These are phyloP conservation scores for Tauraco erythrolophus DNA, from an alignment of 2,113 vertebrate genomes.

Conservation along the genomic window DNA sequence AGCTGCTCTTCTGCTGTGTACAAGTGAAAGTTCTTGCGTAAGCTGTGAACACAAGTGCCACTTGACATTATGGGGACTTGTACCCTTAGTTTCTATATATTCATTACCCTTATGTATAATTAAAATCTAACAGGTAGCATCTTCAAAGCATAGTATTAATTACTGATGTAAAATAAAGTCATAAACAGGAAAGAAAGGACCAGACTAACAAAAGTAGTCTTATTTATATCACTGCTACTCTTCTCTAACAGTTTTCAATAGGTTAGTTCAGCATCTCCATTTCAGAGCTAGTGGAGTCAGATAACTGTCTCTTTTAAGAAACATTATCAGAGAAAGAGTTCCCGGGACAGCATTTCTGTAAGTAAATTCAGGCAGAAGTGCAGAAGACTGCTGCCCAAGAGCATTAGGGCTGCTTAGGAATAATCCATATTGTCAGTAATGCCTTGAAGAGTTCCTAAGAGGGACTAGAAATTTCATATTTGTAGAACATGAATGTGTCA, in stretches of 20 bases:
- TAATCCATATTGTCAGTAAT: slow-evolving; percentile 10
- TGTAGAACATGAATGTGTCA: slow-evolving; percentile 4
- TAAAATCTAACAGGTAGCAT: background rate
- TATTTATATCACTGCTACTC: background rate
- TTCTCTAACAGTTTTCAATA: background rate
- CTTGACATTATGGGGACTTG: background rate
- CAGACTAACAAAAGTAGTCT: background rate
- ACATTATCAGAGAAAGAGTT: background rate
- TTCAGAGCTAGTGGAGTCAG: background rate
- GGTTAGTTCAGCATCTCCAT: background rate
- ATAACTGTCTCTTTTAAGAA: background rate
- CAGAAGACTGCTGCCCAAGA: background rate
- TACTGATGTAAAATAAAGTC: background rate
- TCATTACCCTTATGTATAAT: background rate
- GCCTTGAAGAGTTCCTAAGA: background rate
- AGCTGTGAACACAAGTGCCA: background rate
- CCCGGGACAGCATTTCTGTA: background rate
- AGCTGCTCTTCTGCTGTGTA: background rate
- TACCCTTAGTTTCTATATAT: background rate
- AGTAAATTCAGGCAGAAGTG: background rate
- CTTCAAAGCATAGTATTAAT: background rate
- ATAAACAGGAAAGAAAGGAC: background rate
- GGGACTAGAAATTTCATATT: background rate
- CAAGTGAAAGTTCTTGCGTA: background rate
- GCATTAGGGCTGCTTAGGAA: background rate